Evolutionary conservation across 2,113 vertebrate species (phyloP), one percentile per base, ranked within the genome.

Genomic region (Rhynchomys soricoides): DNA sequence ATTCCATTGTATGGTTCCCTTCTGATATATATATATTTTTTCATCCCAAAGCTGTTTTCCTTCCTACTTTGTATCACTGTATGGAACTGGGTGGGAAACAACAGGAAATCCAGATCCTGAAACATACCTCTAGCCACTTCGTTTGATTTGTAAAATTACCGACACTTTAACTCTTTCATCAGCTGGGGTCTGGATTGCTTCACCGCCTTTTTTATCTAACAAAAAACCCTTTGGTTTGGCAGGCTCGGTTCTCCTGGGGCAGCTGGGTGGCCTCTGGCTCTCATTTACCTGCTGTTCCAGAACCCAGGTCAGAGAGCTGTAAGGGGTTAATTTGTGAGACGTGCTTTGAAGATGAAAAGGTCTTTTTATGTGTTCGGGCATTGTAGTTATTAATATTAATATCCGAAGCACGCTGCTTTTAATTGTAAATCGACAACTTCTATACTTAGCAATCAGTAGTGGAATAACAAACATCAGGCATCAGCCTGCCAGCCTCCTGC

Each of bases 291-390:
- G 96, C 79, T 70, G 71, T 71, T 87, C 66, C 86, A 48, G 74
- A 95, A 40, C 2, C 17, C 82, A 91, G 91, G 66, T 43, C 64
- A 89, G 62, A 91, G n/a, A 91, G 78, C 82, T 95, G 43, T 37
- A 87, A 95, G 64, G 97, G 89, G 91, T 94, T 96, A 85, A 91
- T 94, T 85, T 81, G 94, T 95, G 93, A 85, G 87, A 96, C 94
- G 95, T 88, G 95, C 98, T 98, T 97, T 97, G 97, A 98, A 97
- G 96, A 98, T 98, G 97, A 97, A 97, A 98, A 95, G 96, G 45
- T 87, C 96, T 97, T 97, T 97, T 97, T 97, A 98, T 97, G 96
- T 97, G 94, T 90, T 94, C n/a, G 22, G 37, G 55, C 64, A 55
- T 93, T 93, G 91, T 91, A 83, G 95, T 96, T 96, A 97, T 97